phyloP scores from a whole-genome alignment of 2,113 vertebrate genomes.

The Antechinus stuartii region DNA sequence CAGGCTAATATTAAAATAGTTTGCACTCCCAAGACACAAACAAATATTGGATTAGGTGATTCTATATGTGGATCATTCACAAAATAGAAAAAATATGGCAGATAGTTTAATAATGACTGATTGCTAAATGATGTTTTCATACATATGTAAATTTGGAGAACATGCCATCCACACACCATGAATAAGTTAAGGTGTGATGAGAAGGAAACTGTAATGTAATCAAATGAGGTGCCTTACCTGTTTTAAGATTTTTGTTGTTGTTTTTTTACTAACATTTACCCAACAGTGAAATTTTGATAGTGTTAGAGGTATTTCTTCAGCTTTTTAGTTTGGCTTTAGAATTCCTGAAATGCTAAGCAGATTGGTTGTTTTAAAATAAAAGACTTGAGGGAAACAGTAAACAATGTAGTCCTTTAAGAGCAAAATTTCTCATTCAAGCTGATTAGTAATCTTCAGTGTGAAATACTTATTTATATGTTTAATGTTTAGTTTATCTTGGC shows the following conservation, averaged over 20 bases:
- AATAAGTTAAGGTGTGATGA: constrained; percentile 56
- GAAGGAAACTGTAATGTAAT: constrained; percentile 41
- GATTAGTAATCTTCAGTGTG: not conserved
- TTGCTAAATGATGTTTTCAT: constrained; percentile 40
- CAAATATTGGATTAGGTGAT: constrained; percentile 37
- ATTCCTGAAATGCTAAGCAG: constrained; percentile 57
- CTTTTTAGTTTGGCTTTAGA: constrained; percentile 66
- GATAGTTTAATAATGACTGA: constrained; percentile 48
- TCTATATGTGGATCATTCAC: constrained; percentile 4
- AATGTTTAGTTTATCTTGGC: constrained; percentile 11
- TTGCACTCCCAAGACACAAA: constrained; percentile 53
- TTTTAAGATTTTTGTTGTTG: constrained; percentile 30
- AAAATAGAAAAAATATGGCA: constrained; percentile 19
- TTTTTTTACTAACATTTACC: constrained; percentile 20
- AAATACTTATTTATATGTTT: not conserved
- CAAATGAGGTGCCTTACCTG: constrained; percentile 42
- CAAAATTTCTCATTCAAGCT: not conserved
- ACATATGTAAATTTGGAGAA: constrained; percentile 52
- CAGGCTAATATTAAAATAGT: constrained; percentile 70
- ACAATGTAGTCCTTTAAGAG: not conserved
- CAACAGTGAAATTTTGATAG: constrained; percentile 34
- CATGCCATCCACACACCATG: constrained; percentile 30
- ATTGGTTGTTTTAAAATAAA: constrained; percentile 31
- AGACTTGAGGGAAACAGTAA: not conserved
- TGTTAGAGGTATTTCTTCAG: constrained; percentile 45